Evolutionary conservation across 2,888 invertebrate genomes (phyloP).

Genomic region (Polyommatus iphigenia): DNA sequence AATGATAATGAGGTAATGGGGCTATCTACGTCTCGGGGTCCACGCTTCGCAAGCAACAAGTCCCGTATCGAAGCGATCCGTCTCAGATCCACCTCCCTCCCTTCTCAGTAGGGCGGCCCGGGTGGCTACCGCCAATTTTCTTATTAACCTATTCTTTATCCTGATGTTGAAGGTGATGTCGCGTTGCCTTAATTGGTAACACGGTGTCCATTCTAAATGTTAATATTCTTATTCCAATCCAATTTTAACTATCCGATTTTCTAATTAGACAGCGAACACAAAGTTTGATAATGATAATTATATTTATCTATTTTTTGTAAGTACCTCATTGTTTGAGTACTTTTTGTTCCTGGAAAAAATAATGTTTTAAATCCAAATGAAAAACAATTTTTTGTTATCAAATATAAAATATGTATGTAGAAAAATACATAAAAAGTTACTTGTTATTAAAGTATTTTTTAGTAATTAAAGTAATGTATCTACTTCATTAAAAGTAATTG

Average conservation of each 20-base stretch:
- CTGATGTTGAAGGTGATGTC: conserved; percentile 37
- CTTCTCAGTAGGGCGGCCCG: neutral
- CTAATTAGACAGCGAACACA: neutral
- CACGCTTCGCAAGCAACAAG: conserved; percentile 62
- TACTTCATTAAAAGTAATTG: neutral
- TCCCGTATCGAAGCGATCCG: conserved; percentile 38
- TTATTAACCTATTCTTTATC: conserved; percentile 47
- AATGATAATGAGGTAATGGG: conserved; percentile 29
- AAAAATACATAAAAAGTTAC: too few relatives aligned
- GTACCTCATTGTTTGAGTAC: too few relatives aligned
- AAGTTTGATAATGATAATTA: too few relatives aligned
- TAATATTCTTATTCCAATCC: neutral
- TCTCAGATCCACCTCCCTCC: neutral
- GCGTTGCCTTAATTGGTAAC: conserved; percentile 33
- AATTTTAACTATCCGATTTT: neutral
- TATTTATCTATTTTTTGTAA: too few relatives aligned
- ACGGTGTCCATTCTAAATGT: neutral
- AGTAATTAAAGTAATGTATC: neutral
- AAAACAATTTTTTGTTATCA: too few relatives aligned
- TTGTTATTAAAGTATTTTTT: neutral
- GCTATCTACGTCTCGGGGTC: conserved; percentile 30
- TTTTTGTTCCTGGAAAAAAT: too few relatives aligned
- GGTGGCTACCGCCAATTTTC: conserved; percentile 45
- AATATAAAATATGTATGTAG: too few relatives aligned
- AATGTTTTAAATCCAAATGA: too few relatives aligned